These are phyloP conservation scores for Mamestra configurata DNA, from an alignment of 1,140 invertebrate species.

Conservation along the genomic window DNA sequence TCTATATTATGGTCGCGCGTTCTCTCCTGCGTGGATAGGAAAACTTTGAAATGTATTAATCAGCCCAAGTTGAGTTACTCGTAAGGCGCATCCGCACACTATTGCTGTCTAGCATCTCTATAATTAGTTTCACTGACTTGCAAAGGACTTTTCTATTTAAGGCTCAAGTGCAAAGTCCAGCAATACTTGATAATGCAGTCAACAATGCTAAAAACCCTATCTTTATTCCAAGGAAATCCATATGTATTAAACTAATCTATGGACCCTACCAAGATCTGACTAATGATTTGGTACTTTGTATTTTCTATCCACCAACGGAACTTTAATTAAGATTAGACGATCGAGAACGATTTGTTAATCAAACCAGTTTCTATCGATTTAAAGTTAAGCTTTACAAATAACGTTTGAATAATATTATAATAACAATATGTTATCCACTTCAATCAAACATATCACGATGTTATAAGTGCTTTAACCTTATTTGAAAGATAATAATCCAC, in stretches of 20 bases:
- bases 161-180: not conserved
- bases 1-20: not conserved
- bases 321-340: slow-evolving; percentile 21
- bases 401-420: not conserved
- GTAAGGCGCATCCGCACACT: not conserved
- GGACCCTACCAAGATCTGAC: slow-evolving; percentile 1
- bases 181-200: not conserved
- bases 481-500: not conserved
- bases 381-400: not conserved
- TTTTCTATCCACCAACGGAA: not conserved
- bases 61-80: not conserved
- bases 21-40: not conserved
- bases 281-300: slow-evolving; percentile 2
- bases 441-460: not conserved
- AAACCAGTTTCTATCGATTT: slow-evolving; percentile 6
- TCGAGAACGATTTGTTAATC: slow-evolving; percentile 1
- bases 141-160: not conserved
- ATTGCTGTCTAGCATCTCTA: not conserved
- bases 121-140: not conserved
- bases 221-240: slow-evolving; percentile 9
- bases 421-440: not conserved
- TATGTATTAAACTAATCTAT: slow-evolving; percentile 14
- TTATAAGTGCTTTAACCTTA: not conserved
- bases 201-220: not conserved
- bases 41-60: not conserved